Conservation (phyloP, 92 coral and sea anemone species). For the Muricea muricata region DNA sequence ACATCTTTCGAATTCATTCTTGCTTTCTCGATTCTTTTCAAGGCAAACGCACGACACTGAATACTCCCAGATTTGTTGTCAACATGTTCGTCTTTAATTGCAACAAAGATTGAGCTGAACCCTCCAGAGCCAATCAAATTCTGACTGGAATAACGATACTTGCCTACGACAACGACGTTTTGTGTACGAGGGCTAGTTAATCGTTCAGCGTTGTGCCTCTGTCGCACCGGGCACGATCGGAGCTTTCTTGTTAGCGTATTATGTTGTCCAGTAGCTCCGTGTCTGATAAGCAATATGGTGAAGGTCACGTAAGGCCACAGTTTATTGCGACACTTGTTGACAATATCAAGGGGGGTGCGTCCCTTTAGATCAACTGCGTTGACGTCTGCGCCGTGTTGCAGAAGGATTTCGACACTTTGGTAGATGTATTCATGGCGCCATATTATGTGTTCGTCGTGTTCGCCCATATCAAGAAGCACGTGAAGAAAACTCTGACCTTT, state of each 20-base stretch:
- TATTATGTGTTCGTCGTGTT: not conserved
- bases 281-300: not conserved
- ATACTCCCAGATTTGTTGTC: conserved; percentile 22
- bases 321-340: not conserved
- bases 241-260: not conserved
- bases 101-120: conserved; percentile 58
- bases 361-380: conserved; percentile 6
- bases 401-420: conserved; percentile 4
- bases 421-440: not conserved
- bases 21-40: conserved; percentile 59
- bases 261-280: not conserved
- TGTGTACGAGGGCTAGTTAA: not conserved
- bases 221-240: conserved; percentile 26
- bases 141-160: conserved; percentile 50
- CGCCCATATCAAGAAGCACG: conserved; percentile 27
- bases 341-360: not conserved
- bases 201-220: not conserved
- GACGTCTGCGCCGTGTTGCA: not conserved
- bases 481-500: conserved; percentile 26
- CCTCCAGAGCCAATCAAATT: conserved; percentile 62
- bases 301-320: not conserved
- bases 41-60: conserved; percentile 65
- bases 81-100: conserved; percentile 55
- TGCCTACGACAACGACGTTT: conserved; percentile 5
- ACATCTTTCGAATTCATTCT: conserved; percentile 25